phyloP scores from a whole-genome alignment of 2,113 vertebrate species.

The Suricata suricatta region DNA sequence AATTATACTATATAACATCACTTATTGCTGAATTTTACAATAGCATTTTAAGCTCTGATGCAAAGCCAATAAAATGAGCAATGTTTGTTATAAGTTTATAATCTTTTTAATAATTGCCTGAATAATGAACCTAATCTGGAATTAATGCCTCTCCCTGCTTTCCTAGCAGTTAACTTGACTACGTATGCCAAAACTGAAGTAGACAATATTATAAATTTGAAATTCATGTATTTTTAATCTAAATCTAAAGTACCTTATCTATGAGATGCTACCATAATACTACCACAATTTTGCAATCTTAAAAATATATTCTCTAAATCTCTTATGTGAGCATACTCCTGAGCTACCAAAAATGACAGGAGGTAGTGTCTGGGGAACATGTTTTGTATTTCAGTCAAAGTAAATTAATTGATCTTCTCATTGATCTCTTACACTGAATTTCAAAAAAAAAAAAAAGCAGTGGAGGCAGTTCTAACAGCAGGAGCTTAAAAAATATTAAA shows the following conservation, averaged over 20 bases:
- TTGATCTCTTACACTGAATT: neutral
- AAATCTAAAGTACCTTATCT: neutral
- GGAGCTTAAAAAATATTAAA: neutral
- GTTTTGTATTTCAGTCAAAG: neutral
- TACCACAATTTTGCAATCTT: neutral
- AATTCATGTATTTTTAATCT: neutral
- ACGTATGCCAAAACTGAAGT: neutral
- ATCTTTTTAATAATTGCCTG: conserved; percentile 40
- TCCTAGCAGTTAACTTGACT: neutral
- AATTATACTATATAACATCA: neutral
- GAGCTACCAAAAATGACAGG: neutral
- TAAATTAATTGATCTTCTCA: neutral
- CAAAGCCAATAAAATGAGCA: conserved; percentile 47
- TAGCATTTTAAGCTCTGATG: conserved; percentile 12
- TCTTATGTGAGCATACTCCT: neutral
- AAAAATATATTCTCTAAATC: neutral
- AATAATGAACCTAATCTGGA: conserved; percentile 46
- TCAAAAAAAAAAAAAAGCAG: neutral
- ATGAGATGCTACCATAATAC: neutral
- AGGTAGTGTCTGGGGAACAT: neutral
- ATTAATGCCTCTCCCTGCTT: neutral
- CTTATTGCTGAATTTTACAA: neutral
- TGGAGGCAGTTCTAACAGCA: neutral
- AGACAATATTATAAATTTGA: neutral
- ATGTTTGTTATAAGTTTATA: conserved; percentile 34